Evolutionary conservation across 1,140 invertebrate species (phyloP).

Genomic region (Wiebesia pumilae): DNA sequence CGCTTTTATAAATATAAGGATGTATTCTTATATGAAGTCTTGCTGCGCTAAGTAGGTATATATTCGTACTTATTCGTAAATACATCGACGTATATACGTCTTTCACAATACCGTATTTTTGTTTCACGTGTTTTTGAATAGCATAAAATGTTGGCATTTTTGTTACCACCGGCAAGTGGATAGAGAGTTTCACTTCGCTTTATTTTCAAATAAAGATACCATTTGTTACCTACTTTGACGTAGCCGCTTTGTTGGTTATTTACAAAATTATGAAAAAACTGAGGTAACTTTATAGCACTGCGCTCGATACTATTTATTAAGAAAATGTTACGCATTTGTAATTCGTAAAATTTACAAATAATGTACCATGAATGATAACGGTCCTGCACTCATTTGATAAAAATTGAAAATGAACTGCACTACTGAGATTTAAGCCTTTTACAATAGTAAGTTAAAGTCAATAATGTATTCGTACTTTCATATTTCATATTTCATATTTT

Average conservation of each 20-base stretch:
- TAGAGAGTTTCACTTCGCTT: neutral
- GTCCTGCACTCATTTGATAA: neutral
- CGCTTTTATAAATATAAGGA: neutral
- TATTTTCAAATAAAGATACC: neutral
- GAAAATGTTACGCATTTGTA: neutral
- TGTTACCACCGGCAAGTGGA: neutral
- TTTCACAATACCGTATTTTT: slow-evolving; percentile 34
- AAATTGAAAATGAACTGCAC: neutral
- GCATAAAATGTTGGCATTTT: slow-evolving; percentile 35
- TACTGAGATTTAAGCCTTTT: neutral
- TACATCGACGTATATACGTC: slow-evolving; percentile 6
- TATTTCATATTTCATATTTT: neutral
- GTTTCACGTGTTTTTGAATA: slow-evolving; percentile 32
- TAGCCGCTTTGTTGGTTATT: neutral
- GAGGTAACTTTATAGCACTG: neutral
- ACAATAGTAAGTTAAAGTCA: neutral
- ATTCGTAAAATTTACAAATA: neutral
- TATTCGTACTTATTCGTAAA: neutral
- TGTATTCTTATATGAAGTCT: neutral
- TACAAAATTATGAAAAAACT: neutral
- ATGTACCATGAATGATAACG: neutral
- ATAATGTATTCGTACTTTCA: neutral
- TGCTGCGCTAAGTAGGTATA: slow-evolving; percentile 1
- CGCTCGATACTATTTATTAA: neutral
- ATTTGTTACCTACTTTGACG: neutral